Conservation (phyloP, 2,797 vertebrate species). For the Sorex maritimensis region DNA sequence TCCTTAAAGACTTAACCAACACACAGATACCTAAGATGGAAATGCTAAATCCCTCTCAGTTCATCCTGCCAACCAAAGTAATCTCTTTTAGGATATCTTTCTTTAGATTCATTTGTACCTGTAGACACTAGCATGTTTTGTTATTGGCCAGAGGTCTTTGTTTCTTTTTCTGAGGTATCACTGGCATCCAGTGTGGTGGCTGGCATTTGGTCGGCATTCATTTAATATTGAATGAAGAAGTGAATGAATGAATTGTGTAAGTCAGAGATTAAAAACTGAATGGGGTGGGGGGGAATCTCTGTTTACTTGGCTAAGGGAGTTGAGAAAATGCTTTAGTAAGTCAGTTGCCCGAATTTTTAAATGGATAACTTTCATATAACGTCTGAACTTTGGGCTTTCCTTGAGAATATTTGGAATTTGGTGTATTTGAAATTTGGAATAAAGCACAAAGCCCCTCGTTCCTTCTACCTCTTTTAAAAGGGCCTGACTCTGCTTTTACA, state of each 20-base stretch:
- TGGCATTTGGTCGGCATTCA: neutral
- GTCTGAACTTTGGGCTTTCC: conserved; percentile 7
- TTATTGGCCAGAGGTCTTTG: neutral
- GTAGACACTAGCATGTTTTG: neutral
- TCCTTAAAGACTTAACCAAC: conserved; percentile 20
- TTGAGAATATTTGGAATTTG: conserved; percentile 37
- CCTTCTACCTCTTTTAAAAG: neutral
- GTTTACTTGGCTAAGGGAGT: conserved; percentile 16
- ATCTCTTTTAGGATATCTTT: neutral
- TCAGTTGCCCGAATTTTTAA: conserved; percentile 48
- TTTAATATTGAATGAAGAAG: conserved; percentile 26
- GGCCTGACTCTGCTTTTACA: neutral
- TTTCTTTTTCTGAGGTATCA: neutral
- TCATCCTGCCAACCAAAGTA: neutral
- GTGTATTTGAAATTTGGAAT: neutral
- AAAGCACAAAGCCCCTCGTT: neutral
- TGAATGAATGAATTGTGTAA: neutral
- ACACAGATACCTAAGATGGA: conserved; percentile 5
- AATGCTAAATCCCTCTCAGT: neutral
- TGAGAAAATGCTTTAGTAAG: neutral
- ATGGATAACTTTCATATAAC: conserved; percentile 6
- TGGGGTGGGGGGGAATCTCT: neutral
- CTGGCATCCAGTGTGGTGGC: neutral
- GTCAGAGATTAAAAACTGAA: conserved; percentile 23
- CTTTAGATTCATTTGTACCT: conserved; percentile 26